Conservation (phyloP, 2,113 vertebrate genomes). For the Chitala chitala region DNA sequence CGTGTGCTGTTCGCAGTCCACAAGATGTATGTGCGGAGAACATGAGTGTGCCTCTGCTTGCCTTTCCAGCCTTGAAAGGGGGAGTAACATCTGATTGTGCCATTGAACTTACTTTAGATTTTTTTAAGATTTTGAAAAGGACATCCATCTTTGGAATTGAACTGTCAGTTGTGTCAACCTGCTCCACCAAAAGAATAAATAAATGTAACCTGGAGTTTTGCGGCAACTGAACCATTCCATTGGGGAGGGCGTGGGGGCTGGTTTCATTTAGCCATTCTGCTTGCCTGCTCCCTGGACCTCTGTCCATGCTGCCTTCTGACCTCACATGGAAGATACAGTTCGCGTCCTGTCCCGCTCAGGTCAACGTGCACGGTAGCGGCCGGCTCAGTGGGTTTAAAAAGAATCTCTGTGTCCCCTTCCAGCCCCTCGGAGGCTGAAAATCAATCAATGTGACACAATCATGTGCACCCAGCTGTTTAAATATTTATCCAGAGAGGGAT, state of each 20-base stretch:
- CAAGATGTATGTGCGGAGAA: constrained; percentile 18
- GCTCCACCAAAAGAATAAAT: constrained; percentile 50
- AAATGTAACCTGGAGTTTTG: constrained; percentile 19
- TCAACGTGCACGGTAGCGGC: not conserved
- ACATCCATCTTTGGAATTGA: constrained; percentile 72
- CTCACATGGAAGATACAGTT: not conserved
- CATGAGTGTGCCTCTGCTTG: constrained; percentile 37
- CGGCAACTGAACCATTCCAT: constrained; percentile 45
- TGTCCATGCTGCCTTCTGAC: no score
- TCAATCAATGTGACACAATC: constrained; percentile 37
- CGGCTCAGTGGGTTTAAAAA: not conserved
- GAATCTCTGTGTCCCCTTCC: constrained; percentile 43
- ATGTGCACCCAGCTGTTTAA: constrained; percentile 40
- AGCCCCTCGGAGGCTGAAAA: constrained; percentile 27
- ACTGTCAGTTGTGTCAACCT: constrained; percentile 64
- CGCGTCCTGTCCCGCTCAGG: no score
- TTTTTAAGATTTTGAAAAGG: constrained; percentile 21
- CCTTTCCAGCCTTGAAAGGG: not conserved
- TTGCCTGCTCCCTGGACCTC: not conserved
- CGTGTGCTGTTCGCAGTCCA: not conserved
- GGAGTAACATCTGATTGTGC: constrained; percentile 3
- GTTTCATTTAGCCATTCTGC: not conserved
- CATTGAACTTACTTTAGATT: not conserved
- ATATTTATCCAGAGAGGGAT: constrained; percentile 45
- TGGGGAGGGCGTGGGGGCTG: not conserved